Conservation (phyloP, 1,140 invertebrate genomes). For the Tetramorium alpestre region DNA sequence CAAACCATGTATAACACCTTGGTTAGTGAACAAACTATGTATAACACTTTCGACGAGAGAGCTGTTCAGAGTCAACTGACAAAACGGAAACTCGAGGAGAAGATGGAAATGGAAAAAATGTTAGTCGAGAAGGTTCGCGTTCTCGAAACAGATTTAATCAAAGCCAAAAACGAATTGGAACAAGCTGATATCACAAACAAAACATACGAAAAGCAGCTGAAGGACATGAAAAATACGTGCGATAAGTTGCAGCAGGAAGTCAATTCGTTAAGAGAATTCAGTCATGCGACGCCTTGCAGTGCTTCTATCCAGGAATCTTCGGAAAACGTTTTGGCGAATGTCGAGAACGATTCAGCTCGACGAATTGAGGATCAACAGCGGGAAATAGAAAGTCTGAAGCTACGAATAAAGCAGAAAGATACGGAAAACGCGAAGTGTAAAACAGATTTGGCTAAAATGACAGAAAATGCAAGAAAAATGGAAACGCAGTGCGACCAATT, state of each 20-base stretch:
- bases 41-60: conserved; percentile 81
- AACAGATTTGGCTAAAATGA: conserved; percentile 87
- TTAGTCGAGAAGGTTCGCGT: conserved; percentile 74
- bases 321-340: conserved; percentile 11
- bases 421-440: conserved; percentile 87
- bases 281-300: not conserved
- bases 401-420: conserved; percentile 70
- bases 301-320: not conserved
- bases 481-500: conserved; percentile 87
- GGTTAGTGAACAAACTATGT: conserved; percentile 78
- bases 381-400: conserved; percentile 73
- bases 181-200: conserved; percentile 77
- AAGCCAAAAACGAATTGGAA: conserved; percentile 75
- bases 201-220: conserved; percentile 75
- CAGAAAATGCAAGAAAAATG: conserved; percentile 87
- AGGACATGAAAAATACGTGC: conserved; percentile 82
- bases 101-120: conserved; percentile 77
- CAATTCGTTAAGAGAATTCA: conserved; percentile 20
- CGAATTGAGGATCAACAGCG: conserved; percentile 66
- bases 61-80: conserved; percentile 78
- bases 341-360: conserved; percentile 7
- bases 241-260: conserved; percentile 78
- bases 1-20: conserved; percentile 80
- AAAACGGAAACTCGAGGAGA: conserved; percentile 80
- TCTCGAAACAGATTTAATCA: conserved; percentile 76